A percentile compares a stretch with the other conserved stretches of the same genome.
These are phyloP conservation scores for Hylaeus volcanicus DNA, from an alignment of 1,140 invertebrate genomes.

Conservation along the genomic window DNA sequence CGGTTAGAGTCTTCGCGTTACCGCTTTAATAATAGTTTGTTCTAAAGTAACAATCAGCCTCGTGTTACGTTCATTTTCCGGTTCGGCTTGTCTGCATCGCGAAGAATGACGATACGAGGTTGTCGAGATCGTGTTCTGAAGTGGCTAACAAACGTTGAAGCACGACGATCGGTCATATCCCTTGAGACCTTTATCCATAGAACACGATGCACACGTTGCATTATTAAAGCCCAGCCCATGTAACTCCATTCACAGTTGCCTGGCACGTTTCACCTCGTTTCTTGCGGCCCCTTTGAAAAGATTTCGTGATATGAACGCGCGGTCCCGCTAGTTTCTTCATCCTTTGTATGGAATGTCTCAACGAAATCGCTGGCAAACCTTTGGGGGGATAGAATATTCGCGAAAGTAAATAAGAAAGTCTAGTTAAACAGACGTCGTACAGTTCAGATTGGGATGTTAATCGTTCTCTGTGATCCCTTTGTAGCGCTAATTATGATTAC, in stretches of 20 bases:
- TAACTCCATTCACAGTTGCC: constrained; percentile 41
- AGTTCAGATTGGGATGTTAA: no score
- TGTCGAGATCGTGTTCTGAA: constrained; percentile 45
- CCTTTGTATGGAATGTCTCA: neutral
- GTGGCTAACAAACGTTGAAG: constrained; percentile 44
- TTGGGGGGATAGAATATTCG: no score
- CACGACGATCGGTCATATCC: constrained; percentile 47
- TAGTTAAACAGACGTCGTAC: no score
- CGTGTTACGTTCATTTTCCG: constrained; percentile 38
- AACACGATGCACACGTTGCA: constrained; percentile 47
- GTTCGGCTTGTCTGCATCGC: neutral
- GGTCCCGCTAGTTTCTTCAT: neutral
- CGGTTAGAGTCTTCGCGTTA: neutral
- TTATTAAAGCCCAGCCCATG: constrained; percentile 39
- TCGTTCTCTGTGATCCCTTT: no score
- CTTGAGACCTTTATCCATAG: constrained; percentile 43
- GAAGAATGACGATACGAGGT: constrained; percentile 1
- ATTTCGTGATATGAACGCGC: constrained; percentile 25
- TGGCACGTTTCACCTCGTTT: constrained; percentile 32
- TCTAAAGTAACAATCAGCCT: constrained; percentile 1
- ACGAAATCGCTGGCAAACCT: neutral
- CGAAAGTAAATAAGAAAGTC: no score
- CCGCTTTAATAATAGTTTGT: neutral
- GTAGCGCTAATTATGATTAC: no score
- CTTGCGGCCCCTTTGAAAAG: constrained; percentile 17